A percentile compares a stretch with the other conserved stretches of the same genome.
phyloP scores from a whole-genome alignment of 2,888 invertebrate species.

The Helicoverpa assulta region DNA sequence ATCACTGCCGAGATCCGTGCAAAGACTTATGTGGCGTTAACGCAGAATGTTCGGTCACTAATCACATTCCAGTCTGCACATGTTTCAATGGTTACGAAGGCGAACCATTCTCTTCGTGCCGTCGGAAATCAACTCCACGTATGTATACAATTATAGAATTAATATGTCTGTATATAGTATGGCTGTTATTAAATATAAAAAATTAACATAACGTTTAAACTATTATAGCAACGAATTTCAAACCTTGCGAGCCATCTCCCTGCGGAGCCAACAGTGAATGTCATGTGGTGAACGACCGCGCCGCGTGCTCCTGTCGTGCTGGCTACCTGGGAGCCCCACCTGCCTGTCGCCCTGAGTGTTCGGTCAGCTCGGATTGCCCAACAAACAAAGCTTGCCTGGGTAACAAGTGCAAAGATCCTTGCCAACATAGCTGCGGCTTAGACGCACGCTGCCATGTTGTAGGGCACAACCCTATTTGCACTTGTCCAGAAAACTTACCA shows the following conservation, averaged over 20 bases:
- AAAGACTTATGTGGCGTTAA: constrained; percentile 95
- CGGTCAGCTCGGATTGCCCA: constrained; percentile 94
- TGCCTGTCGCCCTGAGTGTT: constrained; percentile 93
- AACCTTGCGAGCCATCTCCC: constrained; percentile 94
- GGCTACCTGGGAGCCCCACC: constrained; percentile 94
- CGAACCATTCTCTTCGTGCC: constrained; percentile 95
- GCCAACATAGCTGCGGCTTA: constrained; percentile 93
- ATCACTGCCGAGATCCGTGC: constrained; percentile 96
- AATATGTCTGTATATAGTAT: not conserved
- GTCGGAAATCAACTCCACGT: constrained; percentile 89
- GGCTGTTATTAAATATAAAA: not conserved
- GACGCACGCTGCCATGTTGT: constrained; percentile 94
- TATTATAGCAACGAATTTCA: constrained; percentile 70
- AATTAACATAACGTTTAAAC: not conserved
- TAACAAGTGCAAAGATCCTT: constrained; percentile 94
- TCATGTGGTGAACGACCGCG: constrained; percentile 92
- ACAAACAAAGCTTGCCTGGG: constrained; percentile 93
- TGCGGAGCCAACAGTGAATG: constrained; percentile 95
- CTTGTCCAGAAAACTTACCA: constrained; percentile 92
- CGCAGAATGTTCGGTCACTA: constrained; percentile 95
- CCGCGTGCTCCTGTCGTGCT: constrained; percentile 93
- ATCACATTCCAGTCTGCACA: constrained; percentile 95
- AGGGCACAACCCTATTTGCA: constrained; percentile 95
- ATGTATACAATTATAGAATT: constrained; percentile 76
- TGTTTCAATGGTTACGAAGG: constrained; percentile 94